Conservation (phyloP, 2,113 vertebrate genomes). For the Scortum barcoo region DNA sequence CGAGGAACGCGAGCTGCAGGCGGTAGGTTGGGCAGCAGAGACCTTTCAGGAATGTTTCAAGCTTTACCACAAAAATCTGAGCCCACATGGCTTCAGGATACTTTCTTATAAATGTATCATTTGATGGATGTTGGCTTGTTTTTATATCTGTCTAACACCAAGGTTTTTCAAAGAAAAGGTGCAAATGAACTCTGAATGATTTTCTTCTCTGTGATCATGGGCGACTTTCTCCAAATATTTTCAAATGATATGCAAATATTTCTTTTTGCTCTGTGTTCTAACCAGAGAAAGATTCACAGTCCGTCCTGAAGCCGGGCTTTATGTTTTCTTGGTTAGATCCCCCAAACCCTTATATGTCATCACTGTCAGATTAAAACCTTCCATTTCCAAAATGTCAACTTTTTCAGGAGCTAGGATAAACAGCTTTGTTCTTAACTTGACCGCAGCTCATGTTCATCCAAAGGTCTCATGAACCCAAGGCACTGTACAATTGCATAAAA, state of each 20-base stretch:
- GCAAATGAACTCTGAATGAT: slow-evolving; percentile 29
- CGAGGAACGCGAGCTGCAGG: slow-evolving; percentile 95
- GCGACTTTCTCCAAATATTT: slow-evolving; percentile 40
- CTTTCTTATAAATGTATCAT: slow-evolving; percentile 43
- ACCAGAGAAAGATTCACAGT: slow-evolving; percentile 33
- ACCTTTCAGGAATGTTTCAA: slow-evolving; percentile 36
- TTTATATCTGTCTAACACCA: slow-evolving; percentile 6
- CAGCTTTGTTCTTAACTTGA: slow-evolving; percentile 37
- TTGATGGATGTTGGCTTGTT: slow-evolving; percentile 27
- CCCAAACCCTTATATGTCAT: slow-evolving; percentile 53
- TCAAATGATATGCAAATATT: slow-evolving; percentile 50
- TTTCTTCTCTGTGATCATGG: slow-evolving; percentile 31
- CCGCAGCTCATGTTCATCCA: slow-evolving; percentile 58
- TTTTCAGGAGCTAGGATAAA: slow-evolving; percentile 45
- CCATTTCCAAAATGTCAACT: slow-evolving; percentile 40
- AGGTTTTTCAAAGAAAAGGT: slow-evolving; percentile 14
- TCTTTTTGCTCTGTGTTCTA: slow-evolving; percentile 28
- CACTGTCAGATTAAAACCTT: slow-evolving; percentile 57
- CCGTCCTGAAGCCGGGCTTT: not conserved
- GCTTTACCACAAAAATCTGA: slow-evolving; percentile 33
- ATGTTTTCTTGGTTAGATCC: slow-evolving; percentile 57
- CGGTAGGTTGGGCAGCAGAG: slow-evolving; percentile 84
- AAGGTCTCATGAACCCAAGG: slow-evolving; percentile 40
- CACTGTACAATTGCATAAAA: slow-evolving; percentile 4
- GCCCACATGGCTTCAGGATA: slow-evolving; percentile 28